Evolutionary conservation across 2,113 vertebrate species (phyloP).

Genomic region (Anhinga anhinga): DNA sequence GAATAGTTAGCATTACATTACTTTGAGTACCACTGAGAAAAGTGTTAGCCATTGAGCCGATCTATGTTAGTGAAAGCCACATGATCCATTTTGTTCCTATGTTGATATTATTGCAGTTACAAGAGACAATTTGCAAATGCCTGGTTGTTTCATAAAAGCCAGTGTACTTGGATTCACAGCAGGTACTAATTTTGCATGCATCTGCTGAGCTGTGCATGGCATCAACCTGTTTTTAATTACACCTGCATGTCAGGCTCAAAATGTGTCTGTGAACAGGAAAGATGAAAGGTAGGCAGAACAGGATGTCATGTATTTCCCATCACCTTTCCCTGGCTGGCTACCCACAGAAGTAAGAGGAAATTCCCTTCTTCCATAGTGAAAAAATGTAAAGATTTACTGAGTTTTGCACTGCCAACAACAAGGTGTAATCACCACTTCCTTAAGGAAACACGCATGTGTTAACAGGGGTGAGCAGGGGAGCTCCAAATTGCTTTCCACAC

Average conservation of each 20-base stretch:
- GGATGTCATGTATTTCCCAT: conserved; percentile 62
- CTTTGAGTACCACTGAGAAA: neutral
- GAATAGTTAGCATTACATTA: neutral
- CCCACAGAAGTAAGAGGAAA: conserved; percentile 44
- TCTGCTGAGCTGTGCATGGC: conserved; percentile 49
- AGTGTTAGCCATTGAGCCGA: neutral
- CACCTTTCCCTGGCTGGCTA: conserved; percentile 57
- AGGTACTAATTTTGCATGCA: conserved; percentile 41
- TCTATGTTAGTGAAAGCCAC: neutral
- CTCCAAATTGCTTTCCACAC: conserved; percentile 28
- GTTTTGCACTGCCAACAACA: conserved; percentile 38
- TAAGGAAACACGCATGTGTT: conserved; percentile 29
- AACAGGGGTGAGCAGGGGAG: conserved; percentile 14
- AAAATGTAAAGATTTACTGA: conserved; percentile 54
- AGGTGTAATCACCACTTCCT: conserved; percentile 45
- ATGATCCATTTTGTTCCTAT: neutral
- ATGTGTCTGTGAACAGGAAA: conserved; percentile 31
- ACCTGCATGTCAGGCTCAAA: conserved; percentile 48
- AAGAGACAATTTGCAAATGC: conserved; percentile 37
- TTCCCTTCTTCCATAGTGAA: conserved; percentile 38
- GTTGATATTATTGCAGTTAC: neutral
- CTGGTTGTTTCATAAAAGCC: conserved; percentile 34
- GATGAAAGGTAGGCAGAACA: conserved; percentile 48
- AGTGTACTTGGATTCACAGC: conserved; percentile 28
- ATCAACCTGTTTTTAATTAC: conserved; percentile 63